phyloP scores from a whole-genome alignment of 2,888 invertebrate genomes.

The Odiellus spinosus region DNA sequence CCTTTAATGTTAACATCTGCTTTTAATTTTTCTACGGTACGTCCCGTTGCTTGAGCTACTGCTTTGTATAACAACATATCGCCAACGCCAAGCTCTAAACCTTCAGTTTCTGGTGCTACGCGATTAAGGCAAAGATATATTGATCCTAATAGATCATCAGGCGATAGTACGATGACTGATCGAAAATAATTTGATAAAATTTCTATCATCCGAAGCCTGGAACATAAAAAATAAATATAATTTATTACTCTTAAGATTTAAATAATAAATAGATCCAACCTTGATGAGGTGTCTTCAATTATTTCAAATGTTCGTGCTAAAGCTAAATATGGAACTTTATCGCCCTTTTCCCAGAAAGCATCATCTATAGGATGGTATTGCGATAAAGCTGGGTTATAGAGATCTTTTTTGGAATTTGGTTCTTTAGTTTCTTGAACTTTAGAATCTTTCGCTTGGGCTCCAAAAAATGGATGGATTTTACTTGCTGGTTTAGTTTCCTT shows the following conservation, averaged over 20 bases:
- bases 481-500: too few species aligned
- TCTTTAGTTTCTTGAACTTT: too few species aligned
- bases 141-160: conserved; percentile 73
- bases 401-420: not conserved
- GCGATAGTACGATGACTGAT: conserved; percentile 72
- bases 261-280: conserved; percentile 12
- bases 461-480: too few species aligned
- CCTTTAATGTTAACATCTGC: conserved; percentile 52
- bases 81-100: conserved; percentile 82
- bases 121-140: conserved; percentile 92
- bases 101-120: conserved; percentile 88
- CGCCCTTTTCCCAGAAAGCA: conserved; percentile 59
- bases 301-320: conserved; percentile 73
- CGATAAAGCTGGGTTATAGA: conserved; percentile 50
- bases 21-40: conserved; percentile 65
- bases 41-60: conserved; percentile 73
- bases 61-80: conserved; percentile 89
- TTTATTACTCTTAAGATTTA: not conserved
- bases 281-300: conserved; percentile 51
- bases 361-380: conserved; percentile 68
- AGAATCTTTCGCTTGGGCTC: too few species aligned
- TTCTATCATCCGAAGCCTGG: conserved; percentile 77
- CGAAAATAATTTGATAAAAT: conserved; percentile 78
- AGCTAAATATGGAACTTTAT: conserved; percentile 79
- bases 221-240: conserved; percentile 23